Evolutionary conservation across 2,888 invertebrate genomes (phyloP).

Genomic region (Zelleria hepariella): DNA sequence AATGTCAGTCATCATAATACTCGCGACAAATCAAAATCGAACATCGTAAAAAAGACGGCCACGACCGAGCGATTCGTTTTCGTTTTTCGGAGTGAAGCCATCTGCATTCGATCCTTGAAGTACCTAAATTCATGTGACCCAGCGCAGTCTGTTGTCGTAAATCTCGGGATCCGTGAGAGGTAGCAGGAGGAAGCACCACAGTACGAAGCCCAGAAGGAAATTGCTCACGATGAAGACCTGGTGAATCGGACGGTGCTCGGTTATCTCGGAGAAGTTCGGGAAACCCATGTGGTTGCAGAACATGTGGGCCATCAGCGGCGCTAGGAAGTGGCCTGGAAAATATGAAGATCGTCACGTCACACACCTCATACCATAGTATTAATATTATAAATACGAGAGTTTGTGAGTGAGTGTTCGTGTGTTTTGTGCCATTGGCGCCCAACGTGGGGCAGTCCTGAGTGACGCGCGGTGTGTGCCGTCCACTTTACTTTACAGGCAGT

Average conservation of each 20-base stretch:
- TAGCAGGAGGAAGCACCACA: constrained; percentile 83
- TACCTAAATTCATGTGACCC: constrained; percentile 37
- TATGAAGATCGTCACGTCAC: background rate
- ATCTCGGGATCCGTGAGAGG: constrained; percentile 81
- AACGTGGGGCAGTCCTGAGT: too few relatives aligned
- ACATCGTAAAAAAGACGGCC: too few relatives aligned
- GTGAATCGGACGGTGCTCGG: constrained; percentile 52
- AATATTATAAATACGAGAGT: too few relatives aligned
- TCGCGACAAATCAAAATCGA: too few relatives aligned
- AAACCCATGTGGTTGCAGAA: constrained; percentile 99
- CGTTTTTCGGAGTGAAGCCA: background rate
- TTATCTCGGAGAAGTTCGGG: constrained; percentile 82
- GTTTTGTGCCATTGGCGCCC: too few relatives aligned
- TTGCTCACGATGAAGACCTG: constrained; percentile 75
- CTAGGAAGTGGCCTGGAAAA: constrained; percentile 84
- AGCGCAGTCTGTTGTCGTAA: constrained; percentile 74
- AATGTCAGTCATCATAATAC: too few relatives aligned
- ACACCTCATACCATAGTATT: too few relatives aligned
- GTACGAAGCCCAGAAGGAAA: constrained; percentile 81
- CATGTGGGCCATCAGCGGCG: constrained; percentile 90
- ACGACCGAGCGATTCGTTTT: too few relatives aligned
- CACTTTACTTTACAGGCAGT: too few relatives aligned
- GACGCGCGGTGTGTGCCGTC: too few relatives aligned
- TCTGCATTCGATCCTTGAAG: background rate
- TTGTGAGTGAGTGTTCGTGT: too few relatives aligned